Conservation (phyloP, 2,113 vertebrate species). For the Nothobranchius furzeri region DNA sequence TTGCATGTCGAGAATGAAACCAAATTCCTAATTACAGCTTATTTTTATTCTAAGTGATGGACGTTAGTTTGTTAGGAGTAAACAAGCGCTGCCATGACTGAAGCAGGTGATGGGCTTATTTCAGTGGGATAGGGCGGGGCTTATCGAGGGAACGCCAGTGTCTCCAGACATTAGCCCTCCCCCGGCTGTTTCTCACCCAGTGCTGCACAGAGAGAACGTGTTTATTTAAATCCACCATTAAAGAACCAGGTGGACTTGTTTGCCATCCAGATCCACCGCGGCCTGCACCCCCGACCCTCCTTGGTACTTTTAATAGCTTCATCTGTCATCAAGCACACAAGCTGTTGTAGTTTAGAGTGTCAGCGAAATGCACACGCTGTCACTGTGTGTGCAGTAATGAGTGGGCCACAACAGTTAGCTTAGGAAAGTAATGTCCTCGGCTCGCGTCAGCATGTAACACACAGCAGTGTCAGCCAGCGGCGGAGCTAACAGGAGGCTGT, state of each 20-base stretch:
- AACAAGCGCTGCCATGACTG: too few relatives aligned
- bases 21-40: too few relatives aligned
- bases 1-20: too few relatives aligned
- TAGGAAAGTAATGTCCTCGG: constrained; percentile 38
- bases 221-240: constrained; percentile 6
- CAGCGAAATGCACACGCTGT: constrained; percentile 21
- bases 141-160: neutral
- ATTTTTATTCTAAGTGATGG: too few relatives aligned
- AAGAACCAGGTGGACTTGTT: neutral
- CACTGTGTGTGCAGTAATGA: constrained; percentile 32
- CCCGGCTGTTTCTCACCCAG: constrained; percentile 31
- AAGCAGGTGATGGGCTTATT: too few relatives aligned
- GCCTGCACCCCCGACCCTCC: constrained; percentile 19
- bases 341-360: neutral
- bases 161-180: constrained; percentile 39
- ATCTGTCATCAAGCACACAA: constrained; percentile 4
- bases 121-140: too few relatives aligned
- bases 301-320: neutral
- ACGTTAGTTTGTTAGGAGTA: too few relatives aligned
- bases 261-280: neutral
- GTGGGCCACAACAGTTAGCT: constrained; percentile 19
- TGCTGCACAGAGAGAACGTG: constrained; percentile 17
- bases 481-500: constrained; percentile 64
- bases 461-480: constrained; percentile 56
- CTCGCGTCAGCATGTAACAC: constrained; percentile 26